Percentiles rank a stretch among this genome's conserved stretches.
Conservation (phyloP, 23 tunicate species). For the Clavelina lepadiformis region DNA sequence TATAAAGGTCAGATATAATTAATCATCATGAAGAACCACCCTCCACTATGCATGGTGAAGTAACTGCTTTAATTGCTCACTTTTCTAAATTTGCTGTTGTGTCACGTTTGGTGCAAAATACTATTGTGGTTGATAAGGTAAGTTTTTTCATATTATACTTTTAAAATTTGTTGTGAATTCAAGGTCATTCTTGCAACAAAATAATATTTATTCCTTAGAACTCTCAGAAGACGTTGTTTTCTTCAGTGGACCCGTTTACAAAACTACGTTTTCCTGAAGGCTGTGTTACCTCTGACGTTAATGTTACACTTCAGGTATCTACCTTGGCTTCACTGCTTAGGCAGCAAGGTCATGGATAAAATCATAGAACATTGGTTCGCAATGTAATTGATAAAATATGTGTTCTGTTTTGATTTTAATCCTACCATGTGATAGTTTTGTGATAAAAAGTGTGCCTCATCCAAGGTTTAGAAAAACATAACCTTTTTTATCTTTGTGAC, state of each 20-base stretch:
- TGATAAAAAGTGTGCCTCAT: neutral
- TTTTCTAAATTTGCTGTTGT: constrained; percentile 49
- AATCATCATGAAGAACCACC: too few relatives aligned
- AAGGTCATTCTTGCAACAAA: neutral
- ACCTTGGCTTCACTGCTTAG: neutral
- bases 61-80: constrained; percentile 13
- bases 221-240: constrained; percentile 12
- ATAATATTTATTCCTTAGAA: constrained; percentile 14
- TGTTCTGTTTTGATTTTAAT: too few relatives aligned
- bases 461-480: neutral
- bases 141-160: neutral
- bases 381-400: too few relatives aligned
- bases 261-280: constrained; percentile 38
- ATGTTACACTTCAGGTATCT: constrained; percentile 35
- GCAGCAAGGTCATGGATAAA: too few relatives aligned
- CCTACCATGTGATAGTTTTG: neutral
- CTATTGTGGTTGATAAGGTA: constrained; percentile 6
- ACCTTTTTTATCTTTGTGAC: neutral
- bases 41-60: too few relatives aligned
- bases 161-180: neutral
- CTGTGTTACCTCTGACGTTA: constrained; percentile 23
- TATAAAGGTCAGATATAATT: too few relatives aligned
- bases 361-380: too few relatives aligned
- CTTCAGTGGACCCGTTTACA: constrained; percentile 24
- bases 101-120: constrained; percentile 33